Evolutionary conservation across 2,888 invertebrate species (phyloP), one percentile per base, ranked within the genome.

Genomic region (Agrotis exclamationis): DNA sequence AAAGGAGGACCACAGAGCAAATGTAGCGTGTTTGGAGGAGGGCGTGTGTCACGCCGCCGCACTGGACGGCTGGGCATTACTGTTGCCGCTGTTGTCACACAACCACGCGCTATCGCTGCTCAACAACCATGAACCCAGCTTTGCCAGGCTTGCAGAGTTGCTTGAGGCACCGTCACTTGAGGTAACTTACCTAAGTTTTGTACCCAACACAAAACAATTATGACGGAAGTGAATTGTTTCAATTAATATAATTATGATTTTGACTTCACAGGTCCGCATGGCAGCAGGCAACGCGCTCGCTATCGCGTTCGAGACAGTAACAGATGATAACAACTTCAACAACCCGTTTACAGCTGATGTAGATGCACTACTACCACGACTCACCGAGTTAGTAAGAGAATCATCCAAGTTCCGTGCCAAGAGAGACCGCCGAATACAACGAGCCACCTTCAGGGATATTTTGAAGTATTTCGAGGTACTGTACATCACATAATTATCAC

Each of bases 361-460:
- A 24, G 91, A 93, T 39, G 96, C 96, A 64, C 94, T 99, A 64
- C 96, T 98, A 85, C 98, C 98, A 73, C 97, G 97, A 60, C 97
- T 99, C 66, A 97, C 97, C 74, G 97, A 97, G 87, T 96, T 99
- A 80, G 98, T 99, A 16, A 98, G 98, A 0, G 99, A 99, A 95
- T 99, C 99, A 56, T 98, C 99, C 92, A 99, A 99, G 95, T 99
- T 86, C 91, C 96, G 99, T 82, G 99, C 99, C 28, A 99, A 99
- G 93, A 98, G 98, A 79, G 99, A 99, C 93, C 97, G 99, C 72
- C 98, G 99, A 92, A 97, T 98, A 85, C 99, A 99, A 93, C 97
- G 99, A 16, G 99, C 99, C 45, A 99, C 98, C 82, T 99, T 99
- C 96, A 96, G 99, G 63, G 99, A 99, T 90, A 98, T 99, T 76